Base-by-base conservation (phyloP, 1,140 invertebrate genomes). In the Bradynema listronoti region DNA sequence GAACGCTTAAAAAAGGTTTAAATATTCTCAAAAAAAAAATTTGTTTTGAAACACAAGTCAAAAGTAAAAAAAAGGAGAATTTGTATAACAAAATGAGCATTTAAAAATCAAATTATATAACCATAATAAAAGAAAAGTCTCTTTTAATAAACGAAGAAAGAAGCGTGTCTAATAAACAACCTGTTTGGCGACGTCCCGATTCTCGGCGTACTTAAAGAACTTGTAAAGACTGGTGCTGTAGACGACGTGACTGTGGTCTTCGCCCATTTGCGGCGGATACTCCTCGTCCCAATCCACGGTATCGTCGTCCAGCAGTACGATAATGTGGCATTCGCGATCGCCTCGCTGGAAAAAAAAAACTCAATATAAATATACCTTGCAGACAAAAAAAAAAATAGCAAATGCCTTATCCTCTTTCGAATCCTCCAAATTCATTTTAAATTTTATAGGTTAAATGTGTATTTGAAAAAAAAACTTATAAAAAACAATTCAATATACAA, bases 131-230 rank as follows among this genome's bases (percentile, higher is more conserved):
- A n/a, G n/a, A n/a, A n/a, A n/a, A n/a, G n/a, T n/a, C n/a, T n/a
- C n/a, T n/a, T n/a, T n/a, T n/a, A n/a, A n/a, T n/a, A n/a, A n/a
- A n/a, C n/a, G n/a, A n/a, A n/a, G n/a, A n/a, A n/a, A n/a, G n/a
- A n/a, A n/a, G n/a, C n/a, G n/a, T n/a, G n/a, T n/a, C n/a, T n/a
- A n/a, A n/a, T n/a, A n/a, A n/a, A n/a, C 22, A 14, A 76, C 88
- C 81, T 92, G 90, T 78, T 99, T 99, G 1, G 94, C 94, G 7
- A 98, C 93, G 79, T 99, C 94, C 65, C 94, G 84, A 78, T 99
- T 99, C 80, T 99, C 95, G 64, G 97, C 95, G 79, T 99, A 99
- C 78, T 97, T 96, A 82, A 98, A 98, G 81, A 99, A 99, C 65
- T 11, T 43, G 9, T 36, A 65, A 14, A 76, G 53, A 46, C 78